A percentile compares a stretch with the other conserved stretches of the same genome.
These are phyloP conservation scores for Danio kyathit DNA, from an alignment of 2,797 vertebrate genomes.

Conservation along the genomic window DNA sequence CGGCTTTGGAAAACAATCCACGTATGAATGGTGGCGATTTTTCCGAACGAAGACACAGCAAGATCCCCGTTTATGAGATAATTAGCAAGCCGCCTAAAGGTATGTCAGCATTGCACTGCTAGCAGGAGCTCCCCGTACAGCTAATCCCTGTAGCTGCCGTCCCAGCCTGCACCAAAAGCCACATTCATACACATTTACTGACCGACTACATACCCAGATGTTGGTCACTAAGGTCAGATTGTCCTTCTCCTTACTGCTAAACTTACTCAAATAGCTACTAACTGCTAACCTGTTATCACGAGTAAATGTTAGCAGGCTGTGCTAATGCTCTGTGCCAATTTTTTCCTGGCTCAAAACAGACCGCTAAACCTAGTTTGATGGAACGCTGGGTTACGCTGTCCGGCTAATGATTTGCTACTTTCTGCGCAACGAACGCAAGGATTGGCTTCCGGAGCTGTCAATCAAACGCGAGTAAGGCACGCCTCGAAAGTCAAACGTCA, in stretches of 20 bases:
- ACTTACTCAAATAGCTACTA: not conserved
- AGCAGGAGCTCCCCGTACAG: constrained; percentile 40
- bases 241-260: not conserved
- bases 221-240: constrained; percentile 1
- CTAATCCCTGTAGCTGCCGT: constrained; percentile 61
- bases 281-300: constrained; percentile 23
- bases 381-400: not conserved
- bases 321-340: constrained; percentile 51
- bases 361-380: constrained; percentile 15
- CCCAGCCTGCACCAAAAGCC: constrained; percentile 50
- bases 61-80: constrained; percentile 19
- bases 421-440: not conserved
- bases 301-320: constrained; percentile 48
- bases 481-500: constrained; percentile 48
- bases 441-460: constrained; percentile 41
- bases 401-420: constrained; percentile 41
- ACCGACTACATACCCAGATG: constrained; percentile 56
- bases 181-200: constrained; percentile 53
- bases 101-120: constrained; percentile 59
- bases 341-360: constrained; percentile 63
- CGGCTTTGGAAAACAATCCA: not conserved
- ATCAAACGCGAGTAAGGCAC: constrained; percentile 24
- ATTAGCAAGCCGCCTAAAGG: constrained; percentile 42
- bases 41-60: not conserved
- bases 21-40: constrained; percentile 12